phyloP scores from a whole-genome alignment of 2,113 vertebrate species.

The Cyprinus carpio region DNA sequence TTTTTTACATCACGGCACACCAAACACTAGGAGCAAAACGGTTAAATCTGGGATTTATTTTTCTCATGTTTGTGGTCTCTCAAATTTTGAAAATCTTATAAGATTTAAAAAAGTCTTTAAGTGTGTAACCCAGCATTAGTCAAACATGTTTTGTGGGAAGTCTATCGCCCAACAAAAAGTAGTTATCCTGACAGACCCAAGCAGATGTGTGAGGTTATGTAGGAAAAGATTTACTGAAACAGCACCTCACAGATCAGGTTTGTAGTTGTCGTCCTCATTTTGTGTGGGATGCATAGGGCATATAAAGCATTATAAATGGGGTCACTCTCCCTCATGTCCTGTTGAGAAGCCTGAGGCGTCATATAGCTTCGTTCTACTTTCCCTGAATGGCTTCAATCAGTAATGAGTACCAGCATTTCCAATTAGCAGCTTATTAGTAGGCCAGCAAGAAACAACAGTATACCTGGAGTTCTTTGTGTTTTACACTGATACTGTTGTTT shows the following conservation, averaged over 20 bases:
- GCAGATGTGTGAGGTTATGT: background rate
- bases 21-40: too few relatives aligned
- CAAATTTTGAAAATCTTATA: too few relatives aligned
- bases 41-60: too few relatives aligned
- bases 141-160: background rate
- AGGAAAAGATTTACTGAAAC: background rate
- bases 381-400: background rate
- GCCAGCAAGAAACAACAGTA: background rate
- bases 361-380: conserved; percentile 24
- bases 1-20: too few relatives aligned
- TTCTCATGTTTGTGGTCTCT: too few relatives aligned
- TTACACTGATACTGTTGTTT: background rate
- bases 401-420: conserved; percentile 24
- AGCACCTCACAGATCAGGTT: background rate
- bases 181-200: background rate
- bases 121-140: too few relatives aligned
- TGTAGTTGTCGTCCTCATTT: background rate
- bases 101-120: too few relatives aligned
- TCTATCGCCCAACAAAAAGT: background rate
- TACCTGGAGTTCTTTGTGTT: background rate
- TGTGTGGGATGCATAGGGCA: background rate
- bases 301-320: conserved; percentile 7
- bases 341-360: conserved; percentile 13
- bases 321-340: background rate
- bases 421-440: conserved; percentile 46